Percentiles rank a stretch among this genome's conserved stretches.
phyloP scores from a whole-genome alignment of 2,888 invertebrate species.

The Spatulosminthurus flaviceps region DNA sequence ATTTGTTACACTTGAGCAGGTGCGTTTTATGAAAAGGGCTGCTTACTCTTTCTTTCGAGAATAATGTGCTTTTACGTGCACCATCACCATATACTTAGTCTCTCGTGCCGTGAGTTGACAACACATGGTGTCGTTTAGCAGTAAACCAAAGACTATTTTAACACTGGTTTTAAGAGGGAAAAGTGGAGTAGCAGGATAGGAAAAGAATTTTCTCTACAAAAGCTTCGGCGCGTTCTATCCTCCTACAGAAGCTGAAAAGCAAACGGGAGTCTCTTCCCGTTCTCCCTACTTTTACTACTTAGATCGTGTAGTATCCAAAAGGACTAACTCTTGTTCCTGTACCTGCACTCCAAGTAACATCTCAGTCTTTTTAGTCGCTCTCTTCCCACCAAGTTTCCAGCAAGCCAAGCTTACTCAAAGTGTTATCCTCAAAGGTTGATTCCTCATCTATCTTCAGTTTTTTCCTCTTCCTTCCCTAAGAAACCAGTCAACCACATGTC shows the following conservation, averaged over 20 bases:
- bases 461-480: background rate
- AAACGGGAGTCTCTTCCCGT: too few species aligned
- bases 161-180: background rate
- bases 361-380: background rate
- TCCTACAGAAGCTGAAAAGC: conserved; percentile 1
- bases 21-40: background rate
- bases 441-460: conserved; percentile 12
- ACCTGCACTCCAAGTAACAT: conserved; percentile 8
- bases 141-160: background rate
- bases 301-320: conserved; percentile 1
- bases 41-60: background rate
- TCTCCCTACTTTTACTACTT: conserved; percentile 21
- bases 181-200: background rate
- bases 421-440: background rate
- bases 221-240: conserved; percentile 27
- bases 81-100: background rate
- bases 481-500: conserved; percentile 26
- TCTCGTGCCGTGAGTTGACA: background rate
- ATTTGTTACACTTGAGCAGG: background rate
- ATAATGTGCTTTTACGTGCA: background rate
- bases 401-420: too few species aligned
- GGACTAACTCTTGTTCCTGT: conserved; percentile 16
- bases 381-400: conserved; percentile 13
- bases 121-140: conserved; percentile 11
- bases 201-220: background rate